Base-by-base conservation (phyloP, 2,113 vertebrate genomes). In the Brachirus orientalis region DNA sequence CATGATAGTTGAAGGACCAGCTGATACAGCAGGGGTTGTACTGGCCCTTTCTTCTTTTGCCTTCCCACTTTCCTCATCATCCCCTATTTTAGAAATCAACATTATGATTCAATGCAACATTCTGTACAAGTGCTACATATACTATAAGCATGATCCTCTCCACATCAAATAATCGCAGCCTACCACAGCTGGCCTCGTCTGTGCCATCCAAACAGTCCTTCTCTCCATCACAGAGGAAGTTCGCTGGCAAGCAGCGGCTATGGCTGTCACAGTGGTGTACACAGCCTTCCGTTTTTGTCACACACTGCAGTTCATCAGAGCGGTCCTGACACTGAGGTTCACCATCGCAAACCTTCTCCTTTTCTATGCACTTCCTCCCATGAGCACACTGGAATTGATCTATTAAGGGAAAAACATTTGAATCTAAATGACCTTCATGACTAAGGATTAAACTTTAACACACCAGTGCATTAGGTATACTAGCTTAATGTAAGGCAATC, bases 241-340 rank as follows among this genome's bases (percentile, higher is more conserved):
- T 91, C 16, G 89, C 60, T 0, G 95, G 95, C 0, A 97, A 12
- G 9, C 96, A 97, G 59, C 77, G 93, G 1, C 53, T 83, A 19
- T 83, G 67, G 44, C 84, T 7, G 0, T 96, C 95, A 12, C 96
- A 98, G 6, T 55, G 91, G 63, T 95, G 78, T 59, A 84, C 80
- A 0, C 96, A 98, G 11, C 79, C 84, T 1, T 87, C 85, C 0
- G 86, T 88, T 56, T 46, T 52, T 55, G 0, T 1, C 0, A 62
- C 82, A 77, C 96, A 97, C 13, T 67, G 50, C 0, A 0, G 3
- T 75, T 98, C 96, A 40, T 97, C 96, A 0, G 97, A 98, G 28
- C 86, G 91, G 0, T 98, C 95, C 0, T 90, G 84, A 63, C 96
- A 98, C 50, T 97, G 95, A 0, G 69, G 60, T 1, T 89, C 63